Base-by-base conservation (phyloP, 2,113 vertebrate species). In the Epinephelus moara region DNA sequence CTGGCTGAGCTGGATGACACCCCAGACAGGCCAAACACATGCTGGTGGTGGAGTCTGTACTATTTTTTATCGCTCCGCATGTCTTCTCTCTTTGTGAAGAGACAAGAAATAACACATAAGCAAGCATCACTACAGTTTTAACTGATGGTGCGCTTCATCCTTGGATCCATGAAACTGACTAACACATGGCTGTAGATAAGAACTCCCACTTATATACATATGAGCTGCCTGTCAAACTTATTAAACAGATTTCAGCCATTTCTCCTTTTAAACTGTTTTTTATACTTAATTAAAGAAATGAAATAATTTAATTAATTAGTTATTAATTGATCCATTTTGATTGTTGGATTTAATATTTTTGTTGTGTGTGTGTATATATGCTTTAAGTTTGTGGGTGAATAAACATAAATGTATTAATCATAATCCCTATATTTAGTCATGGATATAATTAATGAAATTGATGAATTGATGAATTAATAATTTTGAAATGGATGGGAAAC, bases 1-100 rank as follows among this genome's bases (percentile, higher is more conserved):
- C 75, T 50, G 67, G 77, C 62, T 80, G 47, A 85, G 42, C 21
- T 50, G 50, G 25, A 61, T 5, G 49, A 1, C 4, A n/a, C 23
- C 23, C 13, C 18, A 27, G 1, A 13, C 12, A 14, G 55, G 40
- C n/a, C 11, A 56, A 12, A 57, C 55, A 25, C 11, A 14, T 57
- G 10, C n/a, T 57, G 25, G 23, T 57, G 12, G 10, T 42, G 40
- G 56, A 27, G 56, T 59, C 57, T 17, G 6, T 30, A 42, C 40
- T 42, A 0, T 27, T 11, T 63, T n/a, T 63, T 17, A 2, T 21
- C 33, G 3, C 27, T 27, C 30, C 6, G 40, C 19, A 40, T 62
- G 25, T 60, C 25, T 60, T 60, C 33, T 42, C 40, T 15, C 25
- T 2, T 4, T 68, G 15, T 50, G 45, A 49, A 49, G 23, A 68